Percentiles rank a stretch among this genome's conserved stretches.
Evolutionary conservation across 2,888 invertebrate genomes (phyloP).

Genomic region (Iphiclides podalirius): DNA sequence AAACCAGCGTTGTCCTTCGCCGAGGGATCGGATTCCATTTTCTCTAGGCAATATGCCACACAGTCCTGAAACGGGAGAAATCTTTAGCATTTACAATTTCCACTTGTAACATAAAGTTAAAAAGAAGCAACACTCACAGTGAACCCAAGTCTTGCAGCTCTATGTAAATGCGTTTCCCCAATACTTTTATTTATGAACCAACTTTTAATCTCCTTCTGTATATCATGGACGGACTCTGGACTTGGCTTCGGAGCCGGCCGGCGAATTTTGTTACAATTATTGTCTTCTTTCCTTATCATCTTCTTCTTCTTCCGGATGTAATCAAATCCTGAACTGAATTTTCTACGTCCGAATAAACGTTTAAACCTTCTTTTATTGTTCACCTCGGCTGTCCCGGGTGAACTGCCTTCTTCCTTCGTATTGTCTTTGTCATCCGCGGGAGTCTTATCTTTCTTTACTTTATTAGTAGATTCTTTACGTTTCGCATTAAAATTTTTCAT

Average conservation of each 20-base stretch:
- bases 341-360: slow-evolving; percentile 84
- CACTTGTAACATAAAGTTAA: not conserved
- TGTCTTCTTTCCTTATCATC: slow-evolving; percentile 79
- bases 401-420: slow-evolving; percentile 55
- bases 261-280: slow-evolving; percentile 59
- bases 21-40: slow-evolving; percentile 89
- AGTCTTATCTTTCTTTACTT: slow-evolving; percentile 56
- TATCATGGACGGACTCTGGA: slow-evolving; percentile 86
- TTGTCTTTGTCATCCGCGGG: slow-evolving; percentile 64
- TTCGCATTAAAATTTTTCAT: slow-evolving; percentile 66
- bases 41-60: slow-evolving; percentile 93
- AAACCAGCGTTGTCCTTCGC: slow-evolving; percentile 96
- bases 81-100: not conserved
- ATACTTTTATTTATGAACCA: slow-evolving; percentile 97
- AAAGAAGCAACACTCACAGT: slow-evolving; percentile 81
- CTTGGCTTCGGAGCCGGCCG: slow-evolving; percentile 75
- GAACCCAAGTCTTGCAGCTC: slow-evolving; percentile 93
- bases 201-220: slow-evolving; percentile 91
- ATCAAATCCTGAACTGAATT: slow-evolving; percentile 92
- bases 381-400: slow-evolving; percentile 49
- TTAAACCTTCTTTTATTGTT: slow-evolving; percentile 79
- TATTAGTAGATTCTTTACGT: slow-evolving; percentile 60
- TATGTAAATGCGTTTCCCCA: slow-evolving; percentile 95
- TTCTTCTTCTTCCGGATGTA: slow-evolving; percentile 95
- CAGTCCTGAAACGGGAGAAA: slow-evolving; percentile 85